phyloP scores from a whole-genome alignment of 2,888 invertebrate species.

The Fissipunctia ypsillon region DNA sequence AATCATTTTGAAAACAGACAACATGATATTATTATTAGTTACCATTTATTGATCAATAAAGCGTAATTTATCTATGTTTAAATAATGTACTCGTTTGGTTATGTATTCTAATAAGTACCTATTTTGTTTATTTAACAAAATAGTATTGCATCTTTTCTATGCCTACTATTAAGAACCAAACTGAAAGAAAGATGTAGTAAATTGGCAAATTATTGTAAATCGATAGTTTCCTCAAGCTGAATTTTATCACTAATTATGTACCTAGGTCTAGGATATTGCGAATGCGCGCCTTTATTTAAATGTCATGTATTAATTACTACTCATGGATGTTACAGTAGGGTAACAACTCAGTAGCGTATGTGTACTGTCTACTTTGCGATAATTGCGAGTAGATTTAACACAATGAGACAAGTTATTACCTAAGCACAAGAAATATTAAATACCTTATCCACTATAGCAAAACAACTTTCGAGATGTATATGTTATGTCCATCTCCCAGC shows the following conservation, averaged over 20 bases:
- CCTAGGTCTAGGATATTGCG: too few relatives aligned
- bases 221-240: neutral
- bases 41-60: slow-evolving; percentile 21
- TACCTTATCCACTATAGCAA: too few relatives aligned
- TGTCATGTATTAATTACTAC: neutral
- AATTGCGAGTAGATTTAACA: neutral
- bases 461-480: neutral
- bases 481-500: too few relatives aligned
- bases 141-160: neutral
- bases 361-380: neutral
- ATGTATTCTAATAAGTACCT: neutral
- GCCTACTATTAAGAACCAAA: neutral
- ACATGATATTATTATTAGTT: slow-evolving; percentile 16
- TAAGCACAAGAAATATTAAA: neutral
- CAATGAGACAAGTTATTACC: neutral
- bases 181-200: neutral
- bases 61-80: slow-evolving; percentile 1
- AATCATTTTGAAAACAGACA: slow-evolving; percentile 31
- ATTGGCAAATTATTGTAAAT: neutral
- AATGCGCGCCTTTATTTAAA: neutral
- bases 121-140: neutral
- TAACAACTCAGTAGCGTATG: neutral
- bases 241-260: neutral
- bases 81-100: neutral
- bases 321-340: neutral